Conservation (phyloP, 2,888 invertebrate species). For the Asteroscopus sphinx region DNA sequence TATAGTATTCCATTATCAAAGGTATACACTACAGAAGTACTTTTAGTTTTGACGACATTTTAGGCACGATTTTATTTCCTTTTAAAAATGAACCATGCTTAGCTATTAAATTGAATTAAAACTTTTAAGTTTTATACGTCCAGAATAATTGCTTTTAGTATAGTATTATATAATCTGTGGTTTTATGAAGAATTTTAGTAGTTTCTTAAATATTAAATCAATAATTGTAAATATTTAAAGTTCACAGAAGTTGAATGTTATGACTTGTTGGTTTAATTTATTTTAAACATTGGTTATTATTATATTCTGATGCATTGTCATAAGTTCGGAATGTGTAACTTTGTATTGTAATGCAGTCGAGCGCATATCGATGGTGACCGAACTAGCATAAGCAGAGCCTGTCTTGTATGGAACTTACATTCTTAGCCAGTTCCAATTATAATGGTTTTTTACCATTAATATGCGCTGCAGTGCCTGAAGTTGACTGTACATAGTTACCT, state of each 20-base stretch:
- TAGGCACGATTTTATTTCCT: constrained; percentile 2
- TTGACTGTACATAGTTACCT: too few relatives aligned
- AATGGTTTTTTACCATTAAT: too few relatives aligned
- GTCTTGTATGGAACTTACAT: too few relatives aligned
- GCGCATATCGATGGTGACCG: too few relatives aligned
- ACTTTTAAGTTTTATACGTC: background rate
- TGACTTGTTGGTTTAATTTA: constrained; percentile 1
- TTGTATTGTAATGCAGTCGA: too few relatives aligned
- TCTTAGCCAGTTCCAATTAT: too few relatives aligned
- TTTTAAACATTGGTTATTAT: background rate
- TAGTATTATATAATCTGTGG: too few relatives aligned
- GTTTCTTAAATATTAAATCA: background rate
- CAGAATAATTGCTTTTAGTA: background rate
- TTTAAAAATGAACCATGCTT: constrained; percentile 6
- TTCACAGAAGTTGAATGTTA: background rate
- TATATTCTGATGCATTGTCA: background rate
- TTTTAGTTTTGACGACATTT: constrained; percentile 25
- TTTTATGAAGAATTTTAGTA: background rate
- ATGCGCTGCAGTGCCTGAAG: too few relatives aligned
- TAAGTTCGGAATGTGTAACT: background rate
- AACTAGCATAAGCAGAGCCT: too few relatives aligned
- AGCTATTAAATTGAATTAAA: background rate
- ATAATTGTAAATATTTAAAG: background rate
- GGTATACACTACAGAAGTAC: too few relatives aligned
- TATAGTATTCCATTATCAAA: too few relatives aligned